These are phyloP conservation scores for Scalopus aquaticus DNA, from an alignment of 2,113 vertebrate genomes.

Conservation along the genomic window DNA sequence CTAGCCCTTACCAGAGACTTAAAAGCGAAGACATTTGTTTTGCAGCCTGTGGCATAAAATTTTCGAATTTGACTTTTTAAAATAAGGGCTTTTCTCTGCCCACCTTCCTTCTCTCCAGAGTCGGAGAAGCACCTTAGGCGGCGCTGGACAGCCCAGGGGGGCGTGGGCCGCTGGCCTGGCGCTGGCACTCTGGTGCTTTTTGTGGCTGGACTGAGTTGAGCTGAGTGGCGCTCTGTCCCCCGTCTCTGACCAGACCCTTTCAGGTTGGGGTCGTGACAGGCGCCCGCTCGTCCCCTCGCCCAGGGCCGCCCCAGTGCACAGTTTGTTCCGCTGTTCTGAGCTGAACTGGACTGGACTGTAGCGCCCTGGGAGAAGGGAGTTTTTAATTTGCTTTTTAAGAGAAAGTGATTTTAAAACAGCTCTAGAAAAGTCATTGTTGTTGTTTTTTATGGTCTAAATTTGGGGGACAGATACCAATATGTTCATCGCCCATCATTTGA, in stretches of 20 bases:
- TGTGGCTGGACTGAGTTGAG: neutral
- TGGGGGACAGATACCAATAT: constrained; percentile 59
- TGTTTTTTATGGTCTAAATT: constrained; percentile 68
- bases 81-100: neutral
- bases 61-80: constrained; percentile 34
- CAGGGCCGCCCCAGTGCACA: too few species aligned
- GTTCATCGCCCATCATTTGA: constrained; percentile 66
- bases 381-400: constrained; percentile 55
- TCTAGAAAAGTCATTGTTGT: constrained; percentile 58
- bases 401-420: constrained; percentile 54
- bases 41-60: neutral
- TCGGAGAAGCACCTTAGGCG: neutral
- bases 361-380: neutral
- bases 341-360: neutral
- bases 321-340: neutral
- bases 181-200: too few species aligned
- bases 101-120: neutral
- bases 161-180: too few species aligned
- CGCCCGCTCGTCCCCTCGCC: neutral
- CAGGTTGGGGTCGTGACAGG: neutral
- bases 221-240: too few species aligned
- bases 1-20: neutral
- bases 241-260: neutral
- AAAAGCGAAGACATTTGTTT: neutral
- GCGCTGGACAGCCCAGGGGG: too few species aligned